Base-by-base conservation (phyloP, 2,113 vertebrate genomes). In the Picathartes gymnocephalus region DNA sequence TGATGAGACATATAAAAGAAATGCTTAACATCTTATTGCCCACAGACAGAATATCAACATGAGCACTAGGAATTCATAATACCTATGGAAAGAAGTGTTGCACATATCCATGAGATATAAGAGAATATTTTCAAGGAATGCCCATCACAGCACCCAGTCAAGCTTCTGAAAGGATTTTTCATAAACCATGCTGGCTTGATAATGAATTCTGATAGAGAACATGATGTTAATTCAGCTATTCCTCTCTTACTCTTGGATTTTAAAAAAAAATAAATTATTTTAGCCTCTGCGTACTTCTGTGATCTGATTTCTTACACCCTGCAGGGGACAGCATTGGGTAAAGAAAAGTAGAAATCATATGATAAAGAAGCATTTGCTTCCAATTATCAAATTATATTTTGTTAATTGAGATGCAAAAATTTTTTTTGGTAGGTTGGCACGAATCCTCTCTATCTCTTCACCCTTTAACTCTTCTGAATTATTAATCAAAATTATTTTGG, bases 301-400 rank as follows among this genome's bases (percentile, higher is more conserved):
- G 96, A 97, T 97, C 94, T 96, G 97, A 97, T 97, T 97, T 97
- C 95, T 97, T 98, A 97, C 95, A 98, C 98, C 97, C 98, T 98
- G 97, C 97, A 98, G 98, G 98, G 98, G 97, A 98, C 98, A 98
- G 98, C 97, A 98, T 98, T 98, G 98, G 98, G 98, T 97, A 96
- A 98, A 98, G 97, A 98, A 98, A 97, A 96, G 93, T 97, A 95
- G 94, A 96, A 97, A 97, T 96, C 95, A 79, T 95, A 96, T 86
- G 96, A 97, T 98, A 97, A 94, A 97, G 90, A 95, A 97, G 97
- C 96, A 98, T 97, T 98, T 98, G 97, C 96, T 98, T 97, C 93
- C 90, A 96, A 97, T 98, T 98, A 97, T 92, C 94, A 97, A 98
- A 97, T 97, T 96, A 89, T 95, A 96, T 80, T 97, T 97, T 96